A percentile compares a stretch with the other conserved stretches of the same genome.
Conservation (phyloP, 2,888 invertebrate species). For the Eutolmus rufibarbis region DNA sequence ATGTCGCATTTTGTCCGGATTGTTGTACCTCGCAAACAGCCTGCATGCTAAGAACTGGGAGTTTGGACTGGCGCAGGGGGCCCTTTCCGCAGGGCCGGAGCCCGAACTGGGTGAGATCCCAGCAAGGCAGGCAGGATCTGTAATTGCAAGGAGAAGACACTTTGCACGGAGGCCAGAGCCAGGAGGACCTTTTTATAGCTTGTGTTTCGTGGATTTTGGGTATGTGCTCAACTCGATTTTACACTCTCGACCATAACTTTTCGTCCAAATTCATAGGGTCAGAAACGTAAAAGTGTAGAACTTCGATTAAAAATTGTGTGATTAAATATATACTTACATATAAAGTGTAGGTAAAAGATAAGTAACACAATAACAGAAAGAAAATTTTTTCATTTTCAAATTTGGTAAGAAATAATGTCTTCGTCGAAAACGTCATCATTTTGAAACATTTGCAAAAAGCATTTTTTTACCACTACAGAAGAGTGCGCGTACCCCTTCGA, state of each 20-base stretch:
- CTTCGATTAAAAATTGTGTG: too few relatives aligned
- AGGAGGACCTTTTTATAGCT: neutral
- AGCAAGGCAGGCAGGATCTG: neutral
- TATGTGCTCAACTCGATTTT: neutral
- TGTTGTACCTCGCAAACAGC: conserved; percentile 9
- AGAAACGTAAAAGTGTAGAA: too few relatives aligned
- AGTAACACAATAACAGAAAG: too few relatives aligned
- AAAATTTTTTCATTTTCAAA: too few relatives aligned
- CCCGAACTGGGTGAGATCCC: conserved; percentile 10
- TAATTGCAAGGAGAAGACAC: conserved; percentile 20
- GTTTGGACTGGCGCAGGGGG: neutral
- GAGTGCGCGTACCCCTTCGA: too few relatives aligned
- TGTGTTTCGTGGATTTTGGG: neutral
- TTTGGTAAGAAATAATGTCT: too few relatives aligned
- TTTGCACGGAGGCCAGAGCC: neutral
- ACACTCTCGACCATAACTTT: neutral
- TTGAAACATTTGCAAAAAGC: too few relatives aligned
- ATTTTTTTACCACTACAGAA: too few relatives aligned
- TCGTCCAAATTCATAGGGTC: neutral
- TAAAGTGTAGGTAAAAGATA: too few relatives aligned
- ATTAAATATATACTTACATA: too few relatives aligned
- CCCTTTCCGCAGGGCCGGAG: neutral
- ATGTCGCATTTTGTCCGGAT: conserved; percentile 27
- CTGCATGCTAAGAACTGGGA: neutral
- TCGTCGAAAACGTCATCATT: too few relatives aligned